A percentile compares a stretch with the other conserved stretches of the same genome.
These are phyloP conservation scores for Thamnophis elegans DNA, from an alignment of 2,797 vertebrate species.

Conservation along the genomic window DNA sequence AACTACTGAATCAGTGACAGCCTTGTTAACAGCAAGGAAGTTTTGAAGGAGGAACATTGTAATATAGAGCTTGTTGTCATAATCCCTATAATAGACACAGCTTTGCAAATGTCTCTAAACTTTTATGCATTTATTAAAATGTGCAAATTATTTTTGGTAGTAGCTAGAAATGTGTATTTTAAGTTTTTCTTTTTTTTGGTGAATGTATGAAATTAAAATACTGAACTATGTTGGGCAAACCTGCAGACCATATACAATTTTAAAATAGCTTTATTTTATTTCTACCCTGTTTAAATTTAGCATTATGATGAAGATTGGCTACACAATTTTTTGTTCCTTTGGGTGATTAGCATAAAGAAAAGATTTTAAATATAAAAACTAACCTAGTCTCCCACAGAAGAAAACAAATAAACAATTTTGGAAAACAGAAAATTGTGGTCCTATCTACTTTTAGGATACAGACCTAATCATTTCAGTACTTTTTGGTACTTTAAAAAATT, in stretches of 20 bases:
- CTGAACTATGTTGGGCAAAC: not conserved
- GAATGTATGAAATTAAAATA: not conserved
- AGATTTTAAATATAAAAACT: not conserved
- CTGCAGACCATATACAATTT: not conserved
- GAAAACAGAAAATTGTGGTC: not conserved
- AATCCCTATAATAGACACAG: not conserved
- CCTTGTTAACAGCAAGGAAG: not conserved
- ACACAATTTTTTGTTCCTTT: not conserved
- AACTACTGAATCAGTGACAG: not conserved
- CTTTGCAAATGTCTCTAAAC: not conserved
- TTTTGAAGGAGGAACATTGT: not conserved
- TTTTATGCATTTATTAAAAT: not conserved
- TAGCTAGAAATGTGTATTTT: not conserved
- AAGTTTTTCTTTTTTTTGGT: not conserved
- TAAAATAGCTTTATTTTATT: not conserved
- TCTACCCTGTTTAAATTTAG: not conserved
- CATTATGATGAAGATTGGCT: not conserved
- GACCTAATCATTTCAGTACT: not conserved
- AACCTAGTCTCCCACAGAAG: not conserved
- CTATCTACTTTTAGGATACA: not conserved
- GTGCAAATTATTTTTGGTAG: not conserved
- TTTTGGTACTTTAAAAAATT: not conserved
- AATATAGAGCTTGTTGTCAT: not conserved
- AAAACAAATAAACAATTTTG: not conserved
- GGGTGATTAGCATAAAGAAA: not conserved